Percentiles rank a stretch among this genome's conserved stretches.
Evolutionary conservation across 2,888 invertebrate species (phyloP).

Genomic region (Chloroclysta siterata): DNA sequence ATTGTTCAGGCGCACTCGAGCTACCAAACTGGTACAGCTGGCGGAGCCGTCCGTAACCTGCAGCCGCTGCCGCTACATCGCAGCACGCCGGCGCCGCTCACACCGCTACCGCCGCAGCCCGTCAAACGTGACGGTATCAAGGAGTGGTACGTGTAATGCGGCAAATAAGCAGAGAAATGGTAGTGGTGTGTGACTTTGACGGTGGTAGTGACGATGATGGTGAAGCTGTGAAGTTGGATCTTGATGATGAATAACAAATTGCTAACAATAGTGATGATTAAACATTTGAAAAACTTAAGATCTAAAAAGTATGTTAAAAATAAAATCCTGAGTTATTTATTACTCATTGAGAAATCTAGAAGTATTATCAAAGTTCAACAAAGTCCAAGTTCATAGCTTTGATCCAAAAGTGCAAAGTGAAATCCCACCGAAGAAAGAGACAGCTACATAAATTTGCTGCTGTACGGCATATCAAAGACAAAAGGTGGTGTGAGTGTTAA

Average conservation of each 20-base stretch:
- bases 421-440: slow-evolving; percentile 30
- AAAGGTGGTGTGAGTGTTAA: slow-evolving; percentile 51
- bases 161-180: not conserved
- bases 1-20: slow-evolving; percentile 73
- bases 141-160: slow-evolving; percentile 95
- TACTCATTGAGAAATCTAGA: too few relatives aligned
- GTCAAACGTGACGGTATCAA: slow-evolving; percentile 95
- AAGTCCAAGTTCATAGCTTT: slow-evolving; percentile 16
- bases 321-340: too few relatives aligned
- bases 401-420: slow-evolving; percentile 20
- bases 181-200: not conserved
- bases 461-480: slow-evolving; percentile 60
- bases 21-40: slow-evolving; percentile 76
- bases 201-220: too few relatives aligned
- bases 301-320: too few relatives aligned
- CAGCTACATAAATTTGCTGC: slow-evolving; percentile 35
- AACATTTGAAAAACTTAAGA: too few relatives aligned
- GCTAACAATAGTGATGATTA: not conserved
- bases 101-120: slow-evolving; percentile 80
- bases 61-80: slow-evolving; percentile 75
- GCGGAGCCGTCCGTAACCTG: slow-evolving; percentile 79
- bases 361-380: not conserved
- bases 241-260: not conserved
- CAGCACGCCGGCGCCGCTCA: slow-evolving; percentile 77
- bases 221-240: slow-evolving; percentile 18